phyloP scores from a whole-genome alignment of 1,140 invertebrate genomes.

The Drosophila prosaltans region DNA sequence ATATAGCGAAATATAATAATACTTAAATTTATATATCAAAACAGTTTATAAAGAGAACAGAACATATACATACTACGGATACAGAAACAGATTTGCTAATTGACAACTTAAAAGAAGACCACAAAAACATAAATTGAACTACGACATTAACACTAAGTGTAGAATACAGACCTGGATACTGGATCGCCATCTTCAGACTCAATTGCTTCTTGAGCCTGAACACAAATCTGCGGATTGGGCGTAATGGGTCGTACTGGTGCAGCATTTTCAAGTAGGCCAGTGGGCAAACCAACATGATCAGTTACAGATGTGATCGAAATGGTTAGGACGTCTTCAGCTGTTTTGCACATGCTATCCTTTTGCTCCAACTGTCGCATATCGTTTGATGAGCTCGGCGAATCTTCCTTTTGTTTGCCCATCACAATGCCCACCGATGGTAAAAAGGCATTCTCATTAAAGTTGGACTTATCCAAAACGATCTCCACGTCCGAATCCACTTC shows the following conservation, averaged over 20 bases:
- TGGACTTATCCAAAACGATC: conserved; percentile 60
- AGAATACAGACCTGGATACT: conserved; percentile 80
- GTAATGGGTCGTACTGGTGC: conserved; percentile 79
- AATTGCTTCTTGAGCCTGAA: conserved; percentile 62
- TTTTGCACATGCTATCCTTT: conserved; percentile 83
- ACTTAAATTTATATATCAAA: conserved; percentile 29
- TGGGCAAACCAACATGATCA: conserved; percentile 85
- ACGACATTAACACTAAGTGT: conserved; percentile 46
- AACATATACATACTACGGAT: conserved; percentile 36
- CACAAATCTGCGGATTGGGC: conserved; percentile 87
- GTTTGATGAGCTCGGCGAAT: conserved; percentile 50
- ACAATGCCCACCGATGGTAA: conserved; percentile 87
- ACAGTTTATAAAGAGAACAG: conserved; percentile 27
- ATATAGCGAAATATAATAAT: conserved; percentile 29
- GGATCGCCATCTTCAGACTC: conserved; percentile 38
- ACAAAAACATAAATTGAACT: conserved; percentile 27
- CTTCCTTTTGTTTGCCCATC: conserved; percentile 84
- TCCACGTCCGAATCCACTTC: conserved; percentile 74
- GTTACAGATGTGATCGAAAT: conserved; percentile 84
- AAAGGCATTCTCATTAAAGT: conserved; percentile 84
- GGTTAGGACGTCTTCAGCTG: conserved; percentile 83
- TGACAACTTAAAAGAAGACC: conserved; percentile 41
- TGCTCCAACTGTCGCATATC: conserved; percentile 71
- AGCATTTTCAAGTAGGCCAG: conserved; percentile 77
- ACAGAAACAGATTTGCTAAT: conserved; percentile 45